Conservation (phyloP, 2,888 invertebrate species). For the Watsonalla cultraria region DNA sequence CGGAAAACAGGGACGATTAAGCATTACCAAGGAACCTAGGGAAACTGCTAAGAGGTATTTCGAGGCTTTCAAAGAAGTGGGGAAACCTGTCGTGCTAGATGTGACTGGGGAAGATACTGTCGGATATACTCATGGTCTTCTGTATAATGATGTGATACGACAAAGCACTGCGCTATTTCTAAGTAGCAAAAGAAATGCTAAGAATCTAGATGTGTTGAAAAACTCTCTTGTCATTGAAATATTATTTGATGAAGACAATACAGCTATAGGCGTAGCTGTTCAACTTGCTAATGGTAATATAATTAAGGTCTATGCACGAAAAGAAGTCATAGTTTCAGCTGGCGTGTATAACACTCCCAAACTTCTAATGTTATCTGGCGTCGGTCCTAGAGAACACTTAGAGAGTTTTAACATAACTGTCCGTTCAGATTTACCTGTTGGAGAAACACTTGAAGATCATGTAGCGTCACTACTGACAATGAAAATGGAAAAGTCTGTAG, state of each 20-base stretch:
- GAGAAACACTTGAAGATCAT: slow-evolving; percentile 65
- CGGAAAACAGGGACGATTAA: slow-evolving; percentile 52
- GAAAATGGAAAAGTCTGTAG: slow-evolving; percentile 17
- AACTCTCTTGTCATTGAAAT: slow-evolving; percentile 64
- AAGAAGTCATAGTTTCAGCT: slow-evolving; percentile 64
- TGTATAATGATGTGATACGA: slow-evolving; percentile 56
- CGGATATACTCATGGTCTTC: slow-evolving; percentile 64
- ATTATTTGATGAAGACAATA: slow-evolving; percentile 59
- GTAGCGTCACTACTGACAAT: slow-evolving; percentile 35
- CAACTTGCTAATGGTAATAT: slow-evolving; percentile 27
- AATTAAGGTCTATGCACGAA: slow-evolving; percentile 36
- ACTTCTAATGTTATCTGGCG: slow-evolving; percentile 64
- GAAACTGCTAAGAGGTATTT: slow-evolving; percentile 27
- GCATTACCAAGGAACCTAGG: slow-evolving; percentile 36
- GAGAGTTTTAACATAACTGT: slow-evolving; percentile 43
- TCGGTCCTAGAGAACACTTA: slow-evolving; percentile 56
- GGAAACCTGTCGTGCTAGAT: slow-evolving; percentile 32
- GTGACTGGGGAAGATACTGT: slow-evolving; percentile 17
- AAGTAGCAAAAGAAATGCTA: slow-evolving; percentile 27
- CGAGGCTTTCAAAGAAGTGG: slow-evolving; percentile 57
- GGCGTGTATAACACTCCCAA: slow-evolving; percentile 64
- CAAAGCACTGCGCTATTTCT: slow-evolving; percentile 72
- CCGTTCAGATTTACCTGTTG: slow-evolving; percentile 56
- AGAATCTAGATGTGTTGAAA: slow-evolving; percentile 53
- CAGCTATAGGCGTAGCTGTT: slow-evolving; percentile 55